phyloP scores from a whole-genome alignment of 2,113 vertebrate genomes.

The Haliaeetus leucogaster region DNA sequence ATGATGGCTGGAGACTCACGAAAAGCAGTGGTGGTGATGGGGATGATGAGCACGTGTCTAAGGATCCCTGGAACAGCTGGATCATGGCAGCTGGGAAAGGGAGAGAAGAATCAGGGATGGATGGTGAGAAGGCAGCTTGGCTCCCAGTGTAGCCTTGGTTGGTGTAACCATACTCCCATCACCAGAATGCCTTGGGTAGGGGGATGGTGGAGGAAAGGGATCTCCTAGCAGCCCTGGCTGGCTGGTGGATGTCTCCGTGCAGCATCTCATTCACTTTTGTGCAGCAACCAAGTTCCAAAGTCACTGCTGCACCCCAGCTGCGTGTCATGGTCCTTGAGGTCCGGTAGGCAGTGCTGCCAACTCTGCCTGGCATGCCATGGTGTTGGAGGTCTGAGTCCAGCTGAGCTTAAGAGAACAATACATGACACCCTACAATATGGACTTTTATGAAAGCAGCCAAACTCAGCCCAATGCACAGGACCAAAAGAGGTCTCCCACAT shows the following conservation, averaged over 20 bases:
- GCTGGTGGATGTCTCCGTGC: neutral
- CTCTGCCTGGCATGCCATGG: neutral
- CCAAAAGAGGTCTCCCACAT: neutral
- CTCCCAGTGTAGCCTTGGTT: neutral
- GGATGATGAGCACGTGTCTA: neutral
- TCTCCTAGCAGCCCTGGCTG: neutral
- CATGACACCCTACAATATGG: neutral
- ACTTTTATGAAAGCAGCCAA: neutral
- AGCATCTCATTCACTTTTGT: neutral
- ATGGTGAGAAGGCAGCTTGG: neutral
- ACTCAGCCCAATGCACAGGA: neutral
- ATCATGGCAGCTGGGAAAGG: neutral
- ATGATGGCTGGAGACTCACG: neutral
- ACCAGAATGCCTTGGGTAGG: neutral
- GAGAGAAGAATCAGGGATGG: neutral
- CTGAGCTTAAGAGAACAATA: neutral
- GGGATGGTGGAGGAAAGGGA: neutral
- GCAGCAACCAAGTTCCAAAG: neutral
- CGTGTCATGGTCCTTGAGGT: neutral
- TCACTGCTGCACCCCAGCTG: neutral
- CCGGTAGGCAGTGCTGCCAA: fast-evolving
- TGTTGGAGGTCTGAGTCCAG: neutral
- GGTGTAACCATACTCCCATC: neutral
- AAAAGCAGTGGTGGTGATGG: neutral
- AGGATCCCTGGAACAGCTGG: neutral